These are phyloP conservation scores for Strongylocentrotus purpuratus DNA, from an alignment of 35 echinoderm and acorn worm genomes.

Conservation along the genomic window DNA sequence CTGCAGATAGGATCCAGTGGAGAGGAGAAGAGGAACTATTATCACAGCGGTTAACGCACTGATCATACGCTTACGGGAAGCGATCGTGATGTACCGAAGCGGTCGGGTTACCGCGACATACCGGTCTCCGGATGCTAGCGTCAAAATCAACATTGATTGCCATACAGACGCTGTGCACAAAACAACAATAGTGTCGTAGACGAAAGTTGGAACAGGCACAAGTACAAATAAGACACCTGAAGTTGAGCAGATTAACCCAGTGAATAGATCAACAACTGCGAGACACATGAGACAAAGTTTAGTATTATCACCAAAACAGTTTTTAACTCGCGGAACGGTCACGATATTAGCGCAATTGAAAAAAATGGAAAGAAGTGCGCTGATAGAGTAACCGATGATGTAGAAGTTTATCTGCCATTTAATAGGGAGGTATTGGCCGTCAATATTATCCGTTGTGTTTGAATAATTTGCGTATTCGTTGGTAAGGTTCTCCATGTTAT, in stretches of 20 bases:
- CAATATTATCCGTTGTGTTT: not conserved
- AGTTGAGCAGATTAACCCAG: not conserved
- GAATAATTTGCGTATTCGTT: not conserved
- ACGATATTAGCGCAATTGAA: not conserved
- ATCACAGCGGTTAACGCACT: not conserved
- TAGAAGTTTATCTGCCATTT: not conserved
- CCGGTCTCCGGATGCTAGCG: conserved; percentile 46
- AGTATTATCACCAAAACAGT: conserved; percentile 18
- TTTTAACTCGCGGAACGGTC: not conserved
- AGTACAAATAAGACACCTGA: not conserved
- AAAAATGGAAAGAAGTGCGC: not conserved
- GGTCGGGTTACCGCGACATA: conserved; percentile 66
- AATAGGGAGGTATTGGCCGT: not conserved
- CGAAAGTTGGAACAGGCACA: not conserved
- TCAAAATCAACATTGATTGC: conserved; percentile 14
- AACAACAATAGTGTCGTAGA: not conserved
- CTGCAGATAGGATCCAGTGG: not conserved
- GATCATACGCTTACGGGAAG: conserved; percentile 24
- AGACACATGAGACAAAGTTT: conserved; percentile 9
- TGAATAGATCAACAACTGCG: not conserved
- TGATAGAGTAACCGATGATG: not conserved
- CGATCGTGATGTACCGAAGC: conserved; percentile 38
- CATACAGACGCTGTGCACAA: conserved; percentile 26
- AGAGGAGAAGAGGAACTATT: not conserved
- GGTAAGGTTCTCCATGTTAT: not conserved